Evolutionary conservation across 1,140 invertebrate genomes (phyloP).

Genomic region (Hyles vespertilio): DNA sequence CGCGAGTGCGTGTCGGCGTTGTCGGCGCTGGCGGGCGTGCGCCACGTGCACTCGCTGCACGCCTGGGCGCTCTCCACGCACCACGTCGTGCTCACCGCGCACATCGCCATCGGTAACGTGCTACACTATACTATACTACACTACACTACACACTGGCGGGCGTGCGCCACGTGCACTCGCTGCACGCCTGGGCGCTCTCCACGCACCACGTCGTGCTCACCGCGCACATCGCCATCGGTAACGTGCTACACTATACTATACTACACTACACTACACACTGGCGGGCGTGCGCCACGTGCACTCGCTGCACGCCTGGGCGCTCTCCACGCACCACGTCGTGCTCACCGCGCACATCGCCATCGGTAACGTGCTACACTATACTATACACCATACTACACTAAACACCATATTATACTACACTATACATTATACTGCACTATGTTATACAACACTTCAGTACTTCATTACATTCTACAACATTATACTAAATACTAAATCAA

Average conservation of each 20-base stretch:
- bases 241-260: background rate
- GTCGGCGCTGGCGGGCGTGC: slow-evolving; percentile 79
- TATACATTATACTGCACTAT: too few species aligned
- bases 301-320: slow-evolving; percentile 87
- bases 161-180: slow-evolving; percentile 85
- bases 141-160: slow-evolving; percentile 71
- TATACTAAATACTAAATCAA: too few species aligned
- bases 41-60: slow-evolving; percentile 86
- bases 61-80: slow-evolving; percentile 88
- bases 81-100: slow-evolving; percentile 82
- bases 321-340: slow-evolving; percentile 84
- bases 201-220: slow-evolving; percentile 82
- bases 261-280: slow-evolving; percentile 41
- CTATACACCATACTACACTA: background rate
- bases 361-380: slow-evolving; percentile 63
- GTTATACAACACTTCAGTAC: too few species aligned
- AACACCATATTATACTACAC: too few species aligned
- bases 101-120: slow-evolving; percentile 82
- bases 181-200: slow-evolving; percentile 89
- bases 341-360: slow-evolving; percentile 85
- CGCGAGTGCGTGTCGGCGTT: slow-evolving; percentile 73
- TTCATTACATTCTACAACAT: too few species aligned
- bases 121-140: too few species aligned
- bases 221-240: slow-evolving; percentile 86
- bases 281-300: slow-evolving; percentile 85